Conservation (phyloP, 2,113 vertebrate genomes). For the Picathartes gymnocephalus region DNA sequence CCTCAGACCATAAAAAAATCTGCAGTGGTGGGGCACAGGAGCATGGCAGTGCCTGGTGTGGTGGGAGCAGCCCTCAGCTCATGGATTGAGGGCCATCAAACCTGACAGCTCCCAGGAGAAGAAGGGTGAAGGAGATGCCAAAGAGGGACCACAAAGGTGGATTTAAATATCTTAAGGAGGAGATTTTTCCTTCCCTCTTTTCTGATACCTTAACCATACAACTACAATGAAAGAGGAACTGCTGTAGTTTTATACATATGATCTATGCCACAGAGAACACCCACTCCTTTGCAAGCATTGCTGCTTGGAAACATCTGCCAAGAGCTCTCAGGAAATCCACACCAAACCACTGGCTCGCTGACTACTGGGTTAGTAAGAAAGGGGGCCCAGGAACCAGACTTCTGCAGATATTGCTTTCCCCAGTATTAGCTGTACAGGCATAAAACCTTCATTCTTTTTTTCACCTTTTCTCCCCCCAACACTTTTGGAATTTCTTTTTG, state of each 20-base stretch:
- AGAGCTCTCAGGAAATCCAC: neutral
- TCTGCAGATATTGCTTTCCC: neutral
- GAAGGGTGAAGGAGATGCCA: neutral
- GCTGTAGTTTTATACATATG: neutral
- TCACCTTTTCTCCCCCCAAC: accelerated
- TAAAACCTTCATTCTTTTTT: neutral
- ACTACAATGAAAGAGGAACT: neutral
- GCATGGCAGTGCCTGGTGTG: neutral
- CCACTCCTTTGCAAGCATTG: neutral
- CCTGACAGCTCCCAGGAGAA: neutral
- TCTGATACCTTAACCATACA: neutral
- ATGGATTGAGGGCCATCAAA: neutral
- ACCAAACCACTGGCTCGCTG: neutral
- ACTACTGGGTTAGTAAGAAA: neutral
- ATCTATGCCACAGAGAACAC: neutral
- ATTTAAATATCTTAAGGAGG: neutral
- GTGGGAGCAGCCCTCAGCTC: neutral
- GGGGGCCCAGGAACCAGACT: neutral
- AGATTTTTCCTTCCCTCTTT: neutral
- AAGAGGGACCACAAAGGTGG: neutral
- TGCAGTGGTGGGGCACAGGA: neutral
- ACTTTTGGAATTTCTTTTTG: neutral
- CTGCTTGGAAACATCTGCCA: neutral
- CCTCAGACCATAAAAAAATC: neutral
- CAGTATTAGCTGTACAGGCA: neutral